Conservation (phyloP, 2,797 vertebrate species). For the Glyptemys insculpta region DNA sequence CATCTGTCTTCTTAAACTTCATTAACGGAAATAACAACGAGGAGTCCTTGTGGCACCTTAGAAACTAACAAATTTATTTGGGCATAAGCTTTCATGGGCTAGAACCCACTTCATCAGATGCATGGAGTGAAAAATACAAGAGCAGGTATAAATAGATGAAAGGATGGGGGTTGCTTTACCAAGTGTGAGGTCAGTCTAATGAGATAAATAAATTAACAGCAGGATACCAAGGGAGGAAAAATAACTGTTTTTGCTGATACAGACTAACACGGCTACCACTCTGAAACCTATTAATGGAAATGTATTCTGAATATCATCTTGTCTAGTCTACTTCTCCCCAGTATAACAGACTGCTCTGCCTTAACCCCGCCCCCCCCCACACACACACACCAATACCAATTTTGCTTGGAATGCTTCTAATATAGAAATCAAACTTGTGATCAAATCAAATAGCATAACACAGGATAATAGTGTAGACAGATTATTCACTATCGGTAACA, state of each 20-base stretch:
- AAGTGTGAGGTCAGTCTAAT: no score
- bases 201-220: no score
- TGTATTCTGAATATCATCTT: not conserved
- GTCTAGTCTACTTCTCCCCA: not conserved
- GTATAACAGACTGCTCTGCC: not conserved
- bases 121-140: no score
- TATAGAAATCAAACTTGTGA: not conserved
- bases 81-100: no score
- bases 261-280: no score
- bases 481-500: not conserved
- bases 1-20: not conserved
- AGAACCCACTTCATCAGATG: no score
- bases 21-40: not conserved
- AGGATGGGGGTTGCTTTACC: no score
- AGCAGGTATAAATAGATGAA: no score
- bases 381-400: not conserved
- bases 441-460: not conserved
- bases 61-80: no score
- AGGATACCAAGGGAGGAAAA: no score
- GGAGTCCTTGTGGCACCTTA: no score
- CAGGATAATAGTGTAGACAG: not conserved
- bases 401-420: not conserved
- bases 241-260: no score
- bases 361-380: not conserved
- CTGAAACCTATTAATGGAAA: not conserved